phyloP scores from a whole-genome alignment of 2,888 invertebrate genomes.

The Athalia rosae region DNA sequence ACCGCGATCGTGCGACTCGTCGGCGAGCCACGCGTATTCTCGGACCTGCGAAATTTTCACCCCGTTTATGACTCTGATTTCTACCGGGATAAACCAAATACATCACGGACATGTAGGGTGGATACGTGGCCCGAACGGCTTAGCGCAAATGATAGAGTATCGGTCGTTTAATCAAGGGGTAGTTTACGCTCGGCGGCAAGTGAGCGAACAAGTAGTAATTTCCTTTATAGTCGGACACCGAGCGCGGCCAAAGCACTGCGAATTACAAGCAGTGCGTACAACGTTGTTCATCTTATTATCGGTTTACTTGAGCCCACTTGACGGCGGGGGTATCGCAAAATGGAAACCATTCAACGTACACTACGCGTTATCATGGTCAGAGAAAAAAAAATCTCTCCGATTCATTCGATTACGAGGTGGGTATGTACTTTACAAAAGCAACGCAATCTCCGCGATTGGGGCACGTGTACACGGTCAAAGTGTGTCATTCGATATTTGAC shows the following conservation, averaged over 20 bases:
- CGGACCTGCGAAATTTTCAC: too few species aligned
- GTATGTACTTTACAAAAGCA: not conserved
- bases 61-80: too few species aligned
- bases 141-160: not conserved
- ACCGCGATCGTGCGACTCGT: too few species aligned
- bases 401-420: not conserved
- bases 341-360: too few species aligned
- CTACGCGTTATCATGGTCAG: too few species aligned
- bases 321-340: too few species aligned
- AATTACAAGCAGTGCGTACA: conserved; percentile 23
- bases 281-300: conserved; percentile 20
- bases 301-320: conserved; percentile 16
- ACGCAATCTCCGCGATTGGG: not conserved
- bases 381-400: too few species aligned
- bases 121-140: too few species aligned
- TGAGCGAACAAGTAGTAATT: conserved; percentile 40
- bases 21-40: too few species aligned
- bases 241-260: conserved; percentile 14
- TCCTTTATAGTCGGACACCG: conserved; percentile 28
- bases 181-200: conserved; percentile 26
- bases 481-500: conserved; percentile 16
- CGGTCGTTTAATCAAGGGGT: conserved; percentile 22
- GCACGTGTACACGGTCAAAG: not conserved
- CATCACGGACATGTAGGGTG: too few species aligned
- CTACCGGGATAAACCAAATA: too few species aligned